phyloP scores from a whole-genome alignment of 2,113 vertebrate species.

The Microtus pennsylvanicus region DNA sequence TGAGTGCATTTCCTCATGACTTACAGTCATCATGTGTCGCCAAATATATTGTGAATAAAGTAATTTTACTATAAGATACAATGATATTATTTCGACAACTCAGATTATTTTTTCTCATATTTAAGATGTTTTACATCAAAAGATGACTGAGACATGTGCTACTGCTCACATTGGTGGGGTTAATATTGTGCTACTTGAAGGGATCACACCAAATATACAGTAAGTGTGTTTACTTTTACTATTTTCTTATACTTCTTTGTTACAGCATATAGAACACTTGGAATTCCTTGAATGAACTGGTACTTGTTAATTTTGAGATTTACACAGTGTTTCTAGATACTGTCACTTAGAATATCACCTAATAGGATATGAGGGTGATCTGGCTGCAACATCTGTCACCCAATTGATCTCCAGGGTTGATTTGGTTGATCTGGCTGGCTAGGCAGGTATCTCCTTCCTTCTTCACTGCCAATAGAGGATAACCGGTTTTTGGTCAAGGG shows the following conservation, averaged over 20 bases:
- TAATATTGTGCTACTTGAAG: slow-evolving; percentile 98
- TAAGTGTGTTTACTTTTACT: slow-evolving; percentile 85
- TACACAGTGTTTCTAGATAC: slow-evolving; percentile 2
- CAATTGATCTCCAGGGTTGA: background rate
- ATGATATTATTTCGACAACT: slow-evolving; percentile 38
- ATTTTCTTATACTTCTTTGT: background rate
- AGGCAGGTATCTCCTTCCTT: background rate
- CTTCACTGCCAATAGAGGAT: background rate
- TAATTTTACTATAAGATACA: slow-evolving; percentile 32
- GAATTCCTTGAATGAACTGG: background rate
- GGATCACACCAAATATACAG: slow-evolving; percentile 98
- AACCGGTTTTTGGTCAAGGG: background rate
- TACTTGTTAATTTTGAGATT: background rate
- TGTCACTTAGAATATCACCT: slow-evolving; percentile 7
- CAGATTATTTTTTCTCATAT: slow-evolving; percentile 18
- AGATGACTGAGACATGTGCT: slow-evolving; percentile 99
- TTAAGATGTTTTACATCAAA: slow-evolving; percentile 97
- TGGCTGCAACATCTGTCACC: background rate
- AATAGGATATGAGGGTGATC: background rate
- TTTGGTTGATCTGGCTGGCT: background rate
- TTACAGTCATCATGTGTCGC: slow-evolving; percentile 9
- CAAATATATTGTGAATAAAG: background rate
- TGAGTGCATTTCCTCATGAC: background rate
- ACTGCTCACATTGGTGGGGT: slow-evolving; percentile 98
- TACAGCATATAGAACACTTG: background rate